phyloP scores from a whole-genome alignment of 2,113 vertebrate species.

The Crotalus tigris region DNA sequence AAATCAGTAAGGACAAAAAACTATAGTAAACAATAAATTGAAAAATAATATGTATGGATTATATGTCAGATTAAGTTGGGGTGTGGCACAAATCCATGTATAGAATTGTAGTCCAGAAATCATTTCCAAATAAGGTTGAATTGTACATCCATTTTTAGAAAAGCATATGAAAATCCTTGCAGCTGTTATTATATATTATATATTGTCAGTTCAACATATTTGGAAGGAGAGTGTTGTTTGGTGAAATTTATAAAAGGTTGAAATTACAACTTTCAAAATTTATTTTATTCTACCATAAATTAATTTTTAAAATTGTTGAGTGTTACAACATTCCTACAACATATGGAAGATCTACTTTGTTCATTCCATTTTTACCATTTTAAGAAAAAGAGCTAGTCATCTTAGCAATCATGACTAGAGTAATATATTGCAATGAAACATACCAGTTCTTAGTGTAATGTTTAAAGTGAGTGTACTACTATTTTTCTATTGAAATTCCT shows the following conservation, averaged over 20 bases:
- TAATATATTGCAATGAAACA: background rate
- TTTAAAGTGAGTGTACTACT: background rate
- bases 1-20: background rate
- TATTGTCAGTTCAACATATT: background rate
- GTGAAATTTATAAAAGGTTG: background rate
- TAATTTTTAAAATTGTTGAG: background rate
- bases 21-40: background rate
- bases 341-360: background rate
- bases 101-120: background rate
- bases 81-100: background rate
- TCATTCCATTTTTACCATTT: background rate
- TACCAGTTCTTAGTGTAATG: background rate
- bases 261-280: background rate
- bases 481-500: background rate
- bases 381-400: background rate
- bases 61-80: background rate
- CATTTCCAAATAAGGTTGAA: background rate
- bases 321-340: background rate
- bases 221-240: background rate
- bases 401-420: background rate
- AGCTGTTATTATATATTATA: background rate
- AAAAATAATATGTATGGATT: background rate
- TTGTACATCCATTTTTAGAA: background rate
- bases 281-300: background rate
- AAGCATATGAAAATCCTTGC: background rate